A percentile compares a stretch with the other conserved stretches of the same genome.
Evolutionary conservation across 2,797 vertebrate genomes (phyloP).

Genomic region (Oreortyx pictus): DNA sequence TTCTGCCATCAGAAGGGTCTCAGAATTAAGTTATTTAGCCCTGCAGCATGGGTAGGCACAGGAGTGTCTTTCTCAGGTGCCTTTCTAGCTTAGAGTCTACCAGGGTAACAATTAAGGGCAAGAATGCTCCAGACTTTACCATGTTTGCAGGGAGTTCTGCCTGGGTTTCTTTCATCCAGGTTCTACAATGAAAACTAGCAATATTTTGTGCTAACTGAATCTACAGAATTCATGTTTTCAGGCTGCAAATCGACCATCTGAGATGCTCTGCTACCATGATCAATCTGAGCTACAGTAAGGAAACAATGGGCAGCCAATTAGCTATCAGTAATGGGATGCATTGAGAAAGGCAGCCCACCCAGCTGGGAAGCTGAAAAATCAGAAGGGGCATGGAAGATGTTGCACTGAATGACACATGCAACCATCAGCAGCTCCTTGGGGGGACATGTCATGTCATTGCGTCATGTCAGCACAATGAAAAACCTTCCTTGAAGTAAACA

Average conservation of each 20-base stretch:
- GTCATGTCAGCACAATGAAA: background rate
- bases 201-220: background rate
- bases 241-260: background rate
- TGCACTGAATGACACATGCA: background rate
- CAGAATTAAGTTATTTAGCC: background rate
- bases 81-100: background rate
- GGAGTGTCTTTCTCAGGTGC: background rate
- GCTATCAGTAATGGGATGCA: background rate
- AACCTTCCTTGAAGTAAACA: background rate
- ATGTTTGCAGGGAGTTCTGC: background rate
- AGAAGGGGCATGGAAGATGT: rapidly evolving
- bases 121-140: background rate
- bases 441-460: too few relatives aligned
- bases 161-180: background rate
- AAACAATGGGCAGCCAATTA: background rate
- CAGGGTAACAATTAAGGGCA: background rate
- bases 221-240: background rate
- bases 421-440: background rate
- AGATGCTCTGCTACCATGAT: background rate
- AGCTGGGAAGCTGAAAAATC: background rate
- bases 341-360: background rate
- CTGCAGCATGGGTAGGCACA: background rate
- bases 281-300: background rate
- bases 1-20: background rate
- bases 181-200: background rate